phyloP scores from a whole-genome alignment of 2,888 invertebrate species.

The Ligdia adustata region DNA sequence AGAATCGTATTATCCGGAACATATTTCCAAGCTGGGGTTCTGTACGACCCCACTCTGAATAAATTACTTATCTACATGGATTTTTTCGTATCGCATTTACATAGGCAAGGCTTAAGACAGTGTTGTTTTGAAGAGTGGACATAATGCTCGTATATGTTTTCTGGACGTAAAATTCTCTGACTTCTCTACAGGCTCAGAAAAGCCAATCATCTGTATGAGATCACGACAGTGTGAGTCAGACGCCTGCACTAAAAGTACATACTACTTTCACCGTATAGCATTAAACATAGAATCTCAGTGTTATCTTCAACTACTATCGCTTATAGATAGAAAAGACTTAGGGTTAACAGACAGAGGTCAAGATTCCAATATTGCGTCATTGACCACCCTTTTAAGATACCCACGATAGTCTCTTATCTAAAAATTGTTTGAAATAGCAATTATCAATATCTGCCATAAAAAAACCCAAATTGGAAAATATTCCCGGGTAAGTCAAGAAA shows the following conservation, averaged over 20 bases:
- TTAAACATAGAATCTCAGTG: slow-evolving; percentile 17
- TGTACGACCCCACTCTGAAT: slow-evolving; percentile 70
- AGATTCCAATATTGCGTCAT: slow-evolving; percentile 27
- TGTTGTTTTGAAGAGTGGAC: too few relatives aligned
- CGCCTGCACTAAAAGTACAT: too few relatives aligned
- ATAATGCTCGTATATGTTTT: too few relatives aligned
- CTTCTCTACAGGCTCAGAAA: too few relatives aligned
- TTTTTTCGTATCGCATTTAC: slow-evolving; percentile 54
- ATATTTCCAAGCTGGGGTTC: slow-evolving; percentile 70
- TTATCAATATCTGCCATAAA: slow-evolving; percentile 3
- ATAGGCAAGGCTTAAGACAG: slow-evolving; percentile 42
- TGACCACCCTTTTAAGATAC: slow-evolving; percentile 23
- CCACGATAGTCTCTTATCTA: slow-evolving; percentile 7
- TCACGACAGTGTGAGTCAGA: too few relatives aligned
- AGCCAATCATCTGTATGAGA: too few relatives aligned
- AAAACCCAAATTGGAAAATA: slow-evolving; percentile 12
- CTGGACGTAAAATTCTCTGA: too few relatives aligned
- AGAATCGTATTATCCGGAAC: slow-evolving; percentile 74
- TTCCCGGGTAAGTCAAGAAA: slow-evolving; percentile 28
- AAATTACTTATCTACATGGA: slow-evolving; percentile 66
- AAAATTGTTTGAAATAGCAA: slow-evolving; percentile 12
- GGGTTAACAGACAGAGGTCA: slow-evolving; percentile 33
- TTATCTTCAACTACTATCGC: slow-evolving; percentile 29
- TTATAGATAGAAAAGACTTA: slow-evolving; percentile 28
- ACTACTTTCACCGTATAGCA: slow-evolving; percentile 7